Conservation (phyloP, 1,140 invertebrate species). For the Pachypsylla venusta region DNA sequence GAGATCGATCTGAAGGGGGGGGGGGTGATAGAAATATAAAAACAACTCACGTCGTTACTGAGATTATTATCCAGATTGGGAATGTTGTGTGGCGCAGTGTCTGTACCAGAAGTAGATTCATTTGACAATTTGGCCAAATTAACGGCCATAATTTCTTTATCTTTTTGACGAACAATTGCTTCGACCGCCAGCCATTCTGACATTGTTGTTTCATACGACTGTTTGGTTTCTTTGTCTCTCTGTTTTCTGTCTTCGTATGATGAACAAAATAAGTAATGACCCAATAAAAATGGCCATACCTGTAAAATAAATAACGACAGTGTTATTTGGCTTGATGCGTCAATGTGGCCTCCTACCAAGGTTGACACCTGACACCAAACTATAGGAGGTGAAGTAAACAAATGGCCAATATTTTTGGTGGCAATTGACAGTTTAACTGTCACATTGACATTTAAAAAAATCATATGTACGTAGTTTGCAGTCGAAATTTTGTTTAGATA, state of each 20-base stretch:
- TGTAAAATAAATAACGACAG: constrained; percentile 22
- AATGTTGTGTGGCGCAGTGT: constrained; percentile 21
- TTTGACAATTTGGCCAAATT: constrained; percentile 41
- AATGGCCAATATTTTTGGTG: too few relatives aligned
- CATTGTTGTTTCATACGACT: constrained; percentile 76
- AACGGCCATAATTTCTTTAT: constrained; percentile 50
- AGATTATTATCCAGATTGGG: constrained; percentile 30
- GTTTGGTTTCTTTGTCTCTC: constrained; percentile 47
- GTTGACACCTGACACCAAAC: too few relatives aligned
- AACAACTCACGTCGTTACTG: constrained; percentile 42
- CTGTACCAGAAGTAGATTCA: constrained; percentile 34
- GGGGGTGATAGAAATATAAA: too few relatives aligned
- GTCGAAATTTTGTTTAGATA: too few relatives aligned
- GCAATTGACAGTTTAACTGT: too few relatives aligned
- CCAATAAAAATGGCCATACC: constrained; percentile 82
- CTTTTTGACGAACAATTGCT: constrained; percentile 71
- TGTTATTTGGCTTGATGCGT: too few relatives aligned
- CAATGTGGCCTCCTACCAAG: too few relatives aligned
- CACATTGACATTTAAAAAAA: too few relatives aligned
- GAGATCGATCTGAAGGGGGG: too few relatives aligned
- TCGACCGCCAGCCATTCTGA: constrained; percentile 89
- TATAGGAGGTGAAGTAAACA: too few relatives aligned
- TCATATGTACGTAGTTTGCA: too few relatives aligned
- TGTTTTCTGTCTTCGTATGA: constrained; percentile 48
- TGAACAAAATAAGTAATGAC: constrained; percentile 69